phyloP scores from a whole-genome alignment of 2,888 invertebrate species.

The Linyphia triangularis region DNA sequence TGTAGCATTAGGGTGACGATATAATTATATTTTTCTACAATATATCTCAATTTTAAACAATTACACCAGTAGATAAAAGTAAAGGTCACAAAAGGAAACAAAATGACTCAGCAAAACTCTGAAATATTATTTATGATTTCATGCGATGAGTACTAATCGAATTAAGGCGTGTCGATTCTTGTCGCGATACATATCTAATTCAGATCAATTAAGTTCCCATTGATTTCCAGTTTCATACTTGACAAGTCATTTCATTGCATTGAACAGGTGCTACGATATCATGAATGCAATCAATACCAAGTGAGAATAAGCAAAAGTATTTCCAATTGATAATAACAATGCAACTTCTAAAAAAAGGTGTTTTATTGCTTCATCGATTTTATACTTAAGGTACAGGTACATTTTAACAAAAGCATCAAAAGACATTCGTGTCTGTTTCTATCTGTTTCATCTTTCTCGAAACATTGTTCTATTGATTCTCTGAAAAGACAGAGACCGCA shows the following conservation, averaged over 20 bases:
- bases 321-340: not conserved
- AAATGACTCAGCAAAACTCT: not conserved
- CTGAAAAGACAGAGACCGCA: not conserved
- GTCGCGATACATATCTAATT: not conserved
- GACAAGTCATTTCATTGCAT: not conserved
- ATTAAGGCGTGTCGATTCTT: not conserved
- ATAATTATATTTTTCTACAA: too few species aligned
- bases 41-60: too few species aligned
- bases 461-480: not conserved
- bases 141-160: not conserved
- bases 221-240: not conserved
- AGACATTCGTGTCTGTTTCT: not conserved
- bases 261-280: not conserved
- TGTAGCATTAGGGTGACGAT: too few species aligned
- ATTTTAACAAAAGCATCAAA: conserved; percentile 14
- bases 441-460: not conserved
- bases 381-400: not conserved
- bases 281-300: not conserved
- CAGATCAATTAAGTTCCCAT: not conserved
- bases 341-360: not conserved
- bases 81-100: too few species aligned
- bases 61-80: too few species aligned
- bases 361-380: conserved; percentile 17
- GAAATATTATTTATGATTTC: not conserved
- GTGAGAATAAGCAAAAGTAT: not conserved